Percentiles rank a stretch among this genome's conserved stretches.
Evolutionary conservation across 30 jellyfish, hydroid and myxozoan genomes (phyloP).

Genomic region (Sanderia malayensis): DNA sequence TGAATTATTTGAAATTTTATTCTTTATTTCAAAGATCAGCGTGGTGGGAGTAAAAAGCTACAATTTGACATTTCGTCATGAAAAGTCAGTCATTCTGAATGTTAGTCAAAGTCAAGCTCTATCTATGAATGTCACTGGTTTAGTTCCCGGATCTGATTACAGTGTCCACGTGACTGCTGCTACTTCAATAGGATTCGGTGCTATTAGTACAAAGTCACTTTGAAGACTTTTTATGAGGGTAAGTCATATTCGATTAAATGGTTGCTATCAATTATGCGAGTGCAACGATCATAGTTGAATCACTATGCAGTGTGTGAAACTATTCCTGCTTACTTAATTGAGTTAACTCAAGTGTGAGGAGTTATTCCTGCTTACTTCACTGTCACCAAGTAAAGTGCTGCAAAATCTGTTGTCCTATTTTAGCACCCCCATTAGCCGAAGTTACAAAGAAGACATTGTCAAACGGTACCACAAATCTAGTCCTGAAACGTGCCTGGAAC

Average conservation of each 20-base stretch:
- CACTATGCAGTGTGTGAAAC: too few relatives aligned
- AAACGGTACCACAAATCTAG: background rate
- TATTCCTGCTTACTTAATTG: too few relatives aligned
- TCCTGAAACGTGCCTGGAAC: constrained; percentile 7
- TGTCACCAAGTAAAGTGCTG: too few relatives aligned
- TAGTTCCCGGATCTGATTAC: constrained; percentile 69
- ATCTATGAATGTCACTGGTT: background rate
- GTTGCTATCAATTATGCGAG: too few relatives aligned
- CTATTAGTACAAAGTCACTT: background rate
- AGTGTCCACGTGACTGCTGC: constrained; percentile 49
- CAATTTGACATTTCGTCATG: background rate
- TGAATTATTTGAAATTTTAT: too few relatives aligned
- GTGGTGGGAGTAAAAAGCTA: background rate
- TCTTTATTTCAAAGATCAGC: background rate
- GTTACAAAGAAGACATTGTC: background rate
- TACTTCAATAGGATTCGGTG: constrained; percentile 69
- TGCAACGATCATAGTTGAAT: too few relatives aligned
- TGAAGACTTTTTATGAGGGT: constrained; percentile 33
- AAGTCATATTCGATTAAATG: too few relatives aligned
- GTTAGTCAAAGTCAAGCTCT: background rate
- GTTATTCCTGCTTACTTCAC: too few relatives aligned
- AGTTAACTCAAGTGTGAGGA: too few relatives aligned
- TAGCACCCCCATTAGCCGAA: background rate
- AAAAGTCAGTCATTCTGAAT: background rate
- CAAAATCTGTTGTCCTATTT: background rate